phyloP scores from a whole-genome alignment of 1,140 invertebrate genomes.

The Homalodisca vitripennis region DNA sequence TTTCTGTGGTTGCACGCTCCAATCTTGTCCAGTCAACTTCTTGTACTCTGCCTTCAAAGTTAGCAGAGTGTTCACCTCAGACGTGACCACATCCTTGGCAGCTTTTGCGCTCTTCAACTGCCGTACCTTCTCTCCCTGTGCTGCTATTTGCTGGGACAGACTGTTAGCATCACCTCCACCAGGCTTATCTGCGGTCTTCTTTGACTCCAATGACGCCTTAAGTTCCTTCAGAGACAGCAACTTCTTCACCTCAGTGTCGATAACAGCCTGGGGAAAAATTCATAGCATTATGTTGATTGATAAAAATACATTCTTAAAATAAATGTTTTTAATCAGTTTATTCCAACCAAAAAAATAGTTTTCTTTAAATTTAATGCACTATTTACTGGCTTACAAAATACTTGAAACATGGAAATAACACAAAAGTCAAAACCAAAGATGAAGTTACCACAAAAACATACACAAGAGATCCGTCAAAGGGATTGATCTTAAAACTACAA shows the following conservation, averaged over 20 bases:
- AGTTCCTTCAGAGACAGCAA: conserved; percentile 62
- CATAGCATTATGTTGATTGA: not conserved
- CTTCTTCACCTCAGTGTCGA: conserved; percentile 40
- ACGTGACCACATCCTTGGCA: conserved; percentile 55
- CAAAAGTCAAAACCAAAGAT: too few species aligned
- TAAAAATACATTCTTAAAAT: not conserved
- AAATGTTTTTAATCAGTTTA: too few species aligned
- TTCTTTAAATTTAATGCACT: too few species aligned
- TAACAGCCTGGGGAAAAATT: conserved; percentile 1
- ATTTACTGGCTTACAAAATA: too few species aligned
- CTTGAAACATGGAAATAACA: too few species aligned
- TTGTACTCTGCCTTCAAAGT: conserved; percentile 78
- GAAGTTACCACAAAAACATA: too few species aligned
- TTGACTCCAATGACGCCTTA: conserved; percentile 56
- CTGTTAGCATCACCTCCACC: conserved; percentile 20
- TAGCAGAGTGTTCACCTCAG: conserved; percentile 61
- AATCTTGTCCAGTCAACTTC: conserved; percentile 56
- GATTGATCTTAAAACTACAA: too few species aligned
- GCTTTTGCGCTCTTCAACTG: conserved; percentile 65
- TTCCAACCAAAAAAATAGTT: too few species aligned
- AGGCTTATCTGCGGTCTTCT: conserved; percentile 40
- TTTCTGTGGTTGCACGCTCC: conserved; percentile 18
- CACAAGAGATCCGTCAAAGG: too few species aligned
- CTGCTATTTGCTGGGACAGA: conserved; percentile 48
- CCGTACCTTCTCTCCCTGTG: conserved; percentile 69